Evolutionary conservation across 2,888 invertebrate species (phyloP).

Genomic region (Drosophila suboccidentalis): DNA sequence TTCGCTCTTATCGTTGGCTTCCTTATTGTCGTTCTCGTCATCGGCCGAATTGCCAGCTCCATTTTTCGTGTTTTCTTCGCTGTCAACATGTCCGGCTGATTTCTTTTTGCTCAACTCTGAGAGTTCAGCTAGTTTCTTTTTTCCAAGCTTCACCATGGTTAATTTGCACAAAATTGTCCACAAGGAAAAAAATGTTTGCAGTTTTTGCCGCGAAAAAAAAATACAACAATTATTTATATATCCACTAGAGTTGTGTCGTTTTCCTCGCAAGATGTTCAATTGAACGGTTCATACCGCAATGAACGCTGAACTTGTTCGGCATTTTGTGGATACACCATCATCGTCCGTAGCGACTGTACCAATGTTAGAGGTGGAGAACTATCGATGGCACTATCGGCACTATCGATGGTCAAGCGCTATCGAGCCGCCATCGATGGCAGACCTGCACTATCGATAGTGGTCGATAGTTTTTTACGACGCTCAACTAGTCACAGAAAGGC

Average conservation of each 20-base stretch:
- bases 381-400: no score
- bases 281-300: conserved; percentile 3
- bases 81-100: conserved; percentile 68
- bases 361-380: no score
- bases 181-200: conserved; percentile 1
- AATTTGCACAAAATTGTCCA: not conserved
- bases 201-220: conserved; percentile 56
- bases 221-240: conserved; percentile 29
- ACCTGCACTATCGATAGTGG: no score
- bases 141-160: conserved; percentile 81
- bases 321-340: conserved; percentile 16
- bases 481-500: no score
- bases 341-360: conserved; percentile 40
- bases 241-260: conserved; percentile 15
- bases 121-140: conserved; percentile 80
- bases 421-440: no score
- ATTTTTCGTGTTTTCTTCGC: conserved; percentile 73
- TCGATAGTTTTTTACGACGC: no score
- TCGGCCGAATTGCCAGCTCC: conserved; percentile 42
- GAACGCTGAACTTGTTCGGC: conserved; percentile 4
- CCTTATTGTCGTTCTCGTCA: conserved; percentile 39
- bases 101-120: conserved; percentile 77
- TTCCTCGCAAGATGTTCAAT: conserved; percentile 1
- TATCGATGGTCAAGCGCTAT: no score
- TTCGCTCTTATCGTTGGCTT: conserved; percentile 41